phyloP scores from a whole-genome alignment of 2,113 vertebrate species.

The Thryonomys swinderianus region DNA sequence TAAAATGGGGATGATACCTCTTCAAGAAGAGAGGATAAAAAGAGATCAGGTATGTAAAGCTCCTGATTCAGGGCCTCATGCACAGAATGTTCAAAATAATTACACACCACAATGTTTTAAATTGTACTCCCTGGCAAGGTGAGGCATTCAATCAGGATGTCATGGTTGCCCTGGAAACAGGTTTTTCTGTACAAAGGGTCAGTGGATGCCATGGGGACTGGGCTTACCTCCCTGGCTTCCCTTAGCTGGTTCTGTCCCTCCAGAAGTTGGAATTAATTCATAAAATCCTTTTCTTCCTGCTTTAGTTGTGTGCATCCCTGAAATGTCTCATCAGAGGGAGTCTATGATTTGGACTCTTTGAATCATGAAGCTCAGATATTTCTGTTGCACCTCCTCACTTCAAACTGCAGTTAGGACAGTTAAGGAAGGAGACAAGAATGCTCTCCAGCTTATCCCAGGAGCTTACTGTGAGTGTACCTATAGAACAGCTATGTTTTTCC shows the following conservation, averaged over 20 bases:
- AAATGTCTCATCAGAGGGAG: accelerated
- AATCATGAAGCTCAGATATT: not conserved
- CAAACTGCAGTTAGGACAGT: not conserved
- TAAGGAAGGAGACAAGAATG: not conserved
- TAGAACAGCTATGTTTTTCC: not conserved
- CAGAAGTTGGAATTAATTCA: not conserved
- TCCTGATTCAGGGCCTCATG: not conserved
- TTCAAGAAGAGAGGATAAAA: not conserved
- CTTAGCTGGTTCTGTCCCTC: slow-evolving; percentile 19
- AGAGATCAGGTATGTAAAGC: not conserved
- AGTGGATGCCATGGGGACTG: not conserved
- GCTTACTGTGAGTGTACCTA: accelerated
- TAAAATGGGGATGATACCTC: not conserved
- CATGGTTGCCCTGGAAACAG: slow-evolving; percentile 73
- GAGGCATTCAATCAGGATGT: slow-evolving; percentile 43
- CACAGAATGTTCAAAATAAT: slow-evolving; percentile 32
- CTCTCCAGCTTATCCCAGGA: not conserved
- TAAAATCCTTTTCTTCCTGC: slow-evolving; percentile 26
- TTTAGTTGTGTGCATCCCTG: not conserved
- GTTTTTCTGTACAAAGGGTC: slow-evolving; percentile 70
- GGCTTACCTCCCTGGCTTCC: slow-evolving; percentile 32
- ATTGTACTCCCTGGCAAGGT: slow-evolving; percentile 44
- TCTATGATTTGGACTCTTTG: too few species aligned
- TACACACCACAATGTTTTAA: slow-evolving; percentile 38
- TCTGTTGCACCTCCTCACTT: not conserved